These are phyloP conservation scores for Eudiplozoon nipponicum DNA, from an alignment of 2,888 invertebrate species.

Conservation along the genomic window DNA sequence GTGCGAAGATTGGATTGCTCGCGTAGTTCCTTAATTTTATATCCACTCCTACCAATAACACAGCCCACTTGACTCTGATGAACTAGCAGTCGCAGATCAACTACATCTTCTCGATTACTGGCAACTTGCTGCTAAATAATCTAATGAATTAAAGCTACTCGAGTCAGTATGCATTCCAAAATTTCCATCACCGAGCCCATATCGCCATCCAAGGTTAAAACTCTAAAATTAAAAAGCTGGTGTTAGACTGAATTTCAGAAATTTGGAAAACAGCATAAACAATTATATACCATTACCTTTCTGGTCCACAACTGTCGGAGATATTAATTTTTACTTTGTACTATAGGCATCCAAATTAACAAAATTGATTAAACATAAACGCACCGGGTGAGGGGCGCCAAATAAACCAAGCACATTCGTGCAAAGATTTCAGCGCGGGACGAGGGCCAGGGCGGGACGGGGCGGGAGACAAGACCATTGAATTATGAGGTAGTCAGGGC, in stretches of 20 bases:
- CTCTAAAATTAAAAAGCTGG: slow-evolving; percentile 2
- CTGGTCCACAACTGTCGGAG: slow-evolving; percentile 99
- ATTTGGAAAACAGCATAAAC: slow-evolving; percentile 2
- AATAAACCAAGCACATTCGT: too few relatives aligned
- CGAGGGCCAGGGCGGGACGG: too few relatives aligned
- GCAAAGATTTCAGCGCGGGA: too few relatives aligned
- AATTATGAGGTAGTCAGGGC: too few relatives aligned
- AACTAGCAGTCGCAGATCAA: slow-evolving; percentile 49
- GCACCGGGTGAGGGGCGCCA: too few relatives aligned
- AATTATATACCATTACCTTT: slow-evolving; percentile 46
- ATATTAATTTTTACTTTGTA: slow-evolving; percentile 99
- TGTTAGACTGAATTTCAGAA: too few relatives aligned
- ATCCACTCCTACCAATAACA: slow-evolving; percentile 76
- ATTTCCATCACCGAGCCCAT: slow-evolving; percentile 1
- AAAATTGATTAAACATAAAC: too few relatives aligned
- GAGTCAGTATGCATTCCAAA: background rate
- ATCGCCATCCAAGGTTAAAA: slow-evolving; percentile 6
- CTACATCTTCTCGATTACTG: background rate
- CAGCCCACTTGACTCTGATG: slow-evolving; percentile 92
- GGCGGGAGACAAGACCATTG: too few relatives aligned
- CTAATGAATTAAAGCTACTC: background rate
- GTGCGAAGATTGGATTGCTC: slow-evolving; percentile 6
- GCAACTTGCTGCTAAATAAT: background rate
- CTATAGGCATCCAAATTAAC: too few relatives aligned
- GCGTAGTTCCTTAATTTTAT: slow-evolving; percentile 68